phyloP scores from a whole-genome alignment of 2,888 invertebrate genomes.

The Druceiella hillmani region DNA sequence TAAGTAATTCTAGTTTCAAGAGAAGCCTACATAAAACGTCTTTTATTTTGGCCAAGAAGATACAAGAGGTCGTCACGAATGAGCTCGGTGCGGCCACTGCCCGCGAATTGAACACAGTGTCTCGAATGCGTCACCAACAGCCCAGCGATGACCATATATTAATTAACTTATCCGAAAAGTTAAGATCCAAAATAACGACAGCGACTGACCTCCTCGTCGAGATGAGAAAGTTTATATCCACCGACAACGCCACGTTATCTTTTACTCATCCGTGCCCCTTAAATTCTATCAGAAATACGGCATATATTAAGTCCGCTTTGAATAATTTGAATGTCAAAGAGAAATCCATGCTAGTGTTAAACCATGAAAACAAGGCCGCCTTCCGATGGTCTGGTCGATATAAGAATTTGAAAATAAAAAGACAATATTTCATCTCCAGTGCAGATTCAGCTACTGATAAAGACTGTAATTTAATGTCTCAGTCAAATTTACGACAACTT shows the following conservation, averaged over 20 bases:
- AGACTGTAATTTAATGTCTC: constrained; percentile 41
- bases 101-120: not conserved
- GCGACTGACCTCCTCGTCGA: constrained; percentile 39
- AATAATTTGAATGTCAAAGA: not conserved
- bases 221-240: constrained; percentile 36
- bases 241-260: constrained; percentile 40
- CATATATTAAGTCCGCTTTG: constrained; percentile 16
- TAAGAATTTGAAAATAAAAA: constrained; percentile 47
- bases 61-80: not conserved
- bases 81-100: not conserved
- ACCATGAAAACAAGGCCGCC: too few species aligned
- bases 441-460: constrained; percentile 45
- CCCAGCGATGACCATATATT: constrained; percentile 35
- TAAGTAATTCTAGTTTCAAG: too few species aligned
- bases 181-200: constrained; percentile 39
- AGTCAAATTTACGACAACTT: constrained; percentile 41
- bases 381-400: constrained; percentile 28
- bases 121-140: constrained; percentile 33
- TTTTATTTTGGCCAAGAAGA: not conserved
- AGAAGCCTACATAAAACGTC: too few species aligned
- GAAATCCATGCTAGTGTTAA: constrained; percentile 10
- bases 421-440: constrained; percentile 44
- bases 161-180: constrained; percentile 36
- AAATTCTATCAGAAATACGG: constrained; percentile 40
- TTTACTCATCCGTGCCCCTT: constrained; percentile 48